Evolutionary conservation across 2,888 invertebrate genomes (phyloP).

Genomic region (Meliscaeva auricollis): DNA sequence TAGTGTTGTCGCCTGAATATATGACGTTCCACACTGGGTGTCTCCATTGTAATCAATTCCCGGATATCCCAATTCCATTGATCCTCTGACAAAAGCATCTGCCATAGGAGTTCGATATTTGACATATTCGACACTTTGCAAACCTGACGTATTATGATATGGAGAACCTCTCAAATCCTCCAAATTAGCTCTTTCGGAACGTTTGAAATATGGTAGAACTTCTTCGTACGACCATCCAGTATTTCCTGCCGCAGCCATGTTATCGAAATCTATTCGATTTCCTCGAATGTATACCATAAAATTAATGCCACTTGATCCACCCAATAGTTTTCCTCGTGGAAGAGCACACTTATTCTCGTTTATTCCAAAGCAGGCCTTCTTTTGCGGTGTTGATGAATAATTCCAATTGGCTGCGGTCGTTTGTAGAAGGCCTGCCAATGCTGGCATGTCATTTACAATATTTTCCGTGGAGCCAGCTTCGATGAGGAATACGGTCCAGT

Average conservation of each 20-base stretch:
- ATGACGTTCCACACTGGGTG: constrained; percentile 85
- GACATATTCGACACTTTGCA: constrained; percentile 85
- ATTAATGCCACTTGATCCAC: constrained; percentile 85
- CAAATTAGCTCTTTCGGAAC: constrained; percentile 85
- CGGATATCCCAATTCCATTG: constrained; percentile 86
- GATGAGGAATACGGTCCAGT: constrained; percentile 84
- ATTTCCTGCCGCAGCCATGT: constrained; percentile 87
- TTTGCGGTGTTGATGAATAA: constrained; percentile 87
- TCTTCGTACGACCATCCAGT: constrained; percentile 88
- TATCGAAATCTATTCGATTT: constrained; percentile 88
- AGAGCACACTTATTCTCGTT: constrained; percentile 78
- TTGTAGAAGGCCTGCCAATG: constrained; percentile 61
- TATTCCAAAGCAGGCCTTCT: constrained; percentile 85
- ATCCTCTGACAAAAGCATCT: constrained; percentile 86
- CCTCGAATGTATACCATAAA: constrained; percentile 89
- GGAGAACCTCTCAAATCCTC: constrained; percentile 83
- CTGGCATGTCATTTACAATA: constrained; percentile 9
- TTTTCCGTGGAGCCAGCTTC: constrained; percentile 83
- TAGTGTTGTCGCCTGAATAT: constrained; percentile 85
- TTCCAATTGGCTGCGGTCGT: constrained; percentile 86
- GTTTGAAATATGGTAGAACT: constrained; percentile 85
- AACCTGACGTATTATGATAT: constrained; percentile 86
- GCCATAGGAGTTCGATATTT: constrained; percentile 85
- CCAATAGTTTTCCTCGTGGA: constrained; percentile 85
- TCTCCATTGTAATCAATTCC: constrained; percentile 87